These are phyloP conservation scores for Sphaeramia orbicularis DNA, from an alignment of 2,797 vertebrate genomes.

Conservation along the genomic window DNA sequence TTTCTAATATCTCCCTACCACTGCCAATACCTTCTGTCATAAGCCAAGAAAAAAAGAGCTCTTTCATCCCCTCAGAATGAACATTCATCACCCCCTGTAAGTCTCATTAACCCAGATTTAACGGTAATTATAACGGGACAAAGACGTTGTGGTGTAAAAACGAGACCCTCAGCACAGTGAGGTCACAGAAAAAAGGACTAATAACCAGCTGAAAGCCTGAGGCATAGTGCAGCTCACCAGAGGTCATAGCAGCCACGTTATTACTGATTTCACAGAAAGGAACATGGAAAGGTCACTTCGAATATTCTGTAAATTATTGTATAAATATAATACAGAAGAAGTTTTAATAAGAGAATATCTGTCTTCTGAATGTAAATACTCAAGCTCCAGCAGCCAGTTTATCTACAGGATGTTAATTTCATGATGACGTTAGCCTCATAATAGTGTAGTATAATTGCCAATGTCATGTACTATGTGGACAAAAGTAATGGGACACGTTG, in stretches of 20 bases:
- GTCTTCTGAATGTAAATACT: no score
- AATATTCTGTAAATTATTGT: no score
- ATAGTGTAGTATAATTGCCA: no score
- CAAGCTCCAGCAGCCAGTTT: no score
- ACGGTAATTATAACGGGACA: slow-evolving; percentile 61
- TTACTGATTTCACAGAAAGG: slow-evolving; percentile 35
- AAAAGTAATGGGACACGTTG: no score
- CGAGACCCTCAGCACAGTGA: slow-evolving; percentile 32
- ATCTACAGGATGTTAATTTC: no score
- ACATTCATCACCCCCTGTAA: slow-evolving; percentile 59
- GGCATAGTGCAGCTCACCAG: slow-evolving; percentile 42
- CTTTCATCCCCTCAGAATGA: slow-evolving; percentile 53
- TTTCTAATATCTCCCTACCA: slow-evolving; percentile 39
- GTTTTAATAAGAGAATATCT: no score
- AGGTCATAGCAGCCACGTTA: slow-evolving; percentile 12
- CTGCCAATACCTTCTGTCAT: slow-evolving; percentile 58
- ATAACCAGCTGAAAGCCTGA: slow-evolving; percentile 65
- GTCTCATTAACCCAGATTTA: slow-evolving; percentile 73
- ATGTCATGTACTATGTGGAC: no score
- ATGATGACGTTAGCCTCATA: no score
- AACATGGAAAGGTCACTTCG: slow-evolving; percentile 38
- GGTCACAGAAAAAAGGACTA: slow-evolving; percentile 49
- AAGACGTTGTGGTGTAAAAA: slow-evolving; percentile 54
- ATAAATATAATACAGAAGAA: no score
- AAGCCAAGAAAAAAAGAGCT: slow-evolving; percentile 60